A percentile compares a stretch with the other conserved stretches of the same genome.
Conservation (phyloP, 2,797 vertebrate genomes). For the Zenarchopterus dispar region DNA sequence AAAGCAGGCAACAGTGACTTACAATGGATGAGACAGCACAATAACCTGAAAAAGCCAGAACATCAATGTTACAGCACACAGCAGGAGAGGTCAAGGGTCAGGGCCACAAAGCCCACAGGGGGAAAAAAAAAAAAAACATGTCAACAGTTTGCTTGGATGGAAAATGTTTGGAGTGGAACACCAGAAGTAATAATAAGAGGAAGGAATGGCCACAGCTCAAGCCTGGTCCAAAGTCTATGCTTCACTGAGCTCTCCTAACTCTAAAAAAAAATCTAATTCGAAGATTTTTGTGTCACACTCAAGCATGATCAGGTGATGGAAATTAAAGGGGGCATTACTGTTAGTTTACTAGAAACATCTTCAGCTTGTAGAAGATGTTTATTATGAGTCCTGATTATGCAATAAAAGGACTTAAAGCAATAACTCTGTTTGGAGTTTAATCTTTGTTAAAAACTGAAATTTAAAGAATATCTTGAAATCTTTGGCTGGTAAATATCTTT, state of each 20-base stretch:
- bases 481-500: background rate
- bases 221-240: no score
- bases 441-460: background rate
- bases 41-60: constrained; percentile 49
- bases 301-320: background rate
- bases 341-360: no score
- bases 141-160: constrained; percentile 9
- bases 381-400: no score
- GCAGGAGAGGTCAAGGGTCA: constrained; percentile 48
- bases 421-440: background rate
- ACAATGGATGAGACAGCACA: constrained; percentile 47
- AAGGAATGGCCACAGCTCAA: background rate
- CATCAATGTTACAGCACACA: background rate
- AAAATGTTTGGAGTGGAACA: constrained; percentile 5
- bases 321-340: background rate
- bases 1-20: constrained; percentile 34
- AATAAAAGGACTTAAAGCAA: no score
- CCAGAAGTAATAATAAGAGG: background rate
- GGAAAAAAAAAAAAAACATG: background rate
- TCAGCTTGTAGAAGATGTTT: no score
- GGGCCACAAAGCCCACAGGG: constrained; percentile 12
- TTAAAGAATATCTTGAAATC: background rate
- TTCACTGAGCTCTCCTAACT: no score
- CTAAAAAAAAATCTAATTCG: background rate
- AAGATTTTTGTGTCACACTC: background rate